Base-by-base conservation (phyloP, 1,140 invertebrate species). In the Heliothis subflexa region DNA sequence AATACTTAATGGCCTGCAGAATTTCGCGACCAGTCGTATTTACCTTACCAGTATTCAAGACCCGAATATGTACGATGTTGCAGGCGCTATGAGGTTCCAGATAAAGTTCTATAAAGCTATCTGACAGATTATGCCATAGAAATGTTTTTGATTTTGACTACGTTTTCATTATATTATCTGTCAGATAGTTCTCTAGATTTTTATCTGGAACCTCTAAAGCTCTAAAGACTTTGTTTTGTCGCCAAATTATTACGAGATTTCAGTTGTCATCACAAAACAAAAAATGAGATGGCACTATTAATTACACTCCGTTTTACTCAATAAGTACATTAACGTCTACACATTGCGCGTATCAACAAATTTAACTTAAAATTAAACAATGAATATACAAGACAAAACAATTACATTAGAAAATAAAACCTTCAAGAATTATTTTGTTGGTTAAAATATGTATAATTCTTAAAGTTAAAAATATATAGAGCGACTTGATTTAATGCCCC, bases 221-320 rank as follows among this genome's bases (percentile, higher is more conserved):
- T 25, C 21, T 25, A 25, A 25, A 9, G 33, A 0, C 33, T 7
- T 40, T 40, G 10, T 25, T 25, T 57, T 2, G 18, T 57, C 55
- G 12, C 55, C 55, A 21, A 59, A 5, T 2, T 7, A 16, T 21
- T 18, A 28, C 47, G 28, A 47, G 49, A 16, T 21, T 59, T 54
- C 21, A 76, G 47, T 62, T 57, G 25, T 71, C 25, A 52, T 55
- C 61, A 73, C 16, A 78, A 76, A 76, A 33, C 75, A 54, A 78
- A 14, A 57, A 47, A 80, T 83, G 75, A 64, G 61, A 80, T 83
- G 75, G 75, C 78, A 80, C 75, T 83, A 78, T 61, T 68, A 55
- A 54, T 62, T 52, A 62, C 64, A 47, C 75, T 71, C 73, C 40
- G 40, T 40, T 66, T 66, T 47, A 79, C 72, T 57, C 57, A 80